Percentiles rank a stretch among this genome's conserved stretches.
Conservation (phyloP, 2,888 invertebrate species). For the Lagria hirta region DNA sequence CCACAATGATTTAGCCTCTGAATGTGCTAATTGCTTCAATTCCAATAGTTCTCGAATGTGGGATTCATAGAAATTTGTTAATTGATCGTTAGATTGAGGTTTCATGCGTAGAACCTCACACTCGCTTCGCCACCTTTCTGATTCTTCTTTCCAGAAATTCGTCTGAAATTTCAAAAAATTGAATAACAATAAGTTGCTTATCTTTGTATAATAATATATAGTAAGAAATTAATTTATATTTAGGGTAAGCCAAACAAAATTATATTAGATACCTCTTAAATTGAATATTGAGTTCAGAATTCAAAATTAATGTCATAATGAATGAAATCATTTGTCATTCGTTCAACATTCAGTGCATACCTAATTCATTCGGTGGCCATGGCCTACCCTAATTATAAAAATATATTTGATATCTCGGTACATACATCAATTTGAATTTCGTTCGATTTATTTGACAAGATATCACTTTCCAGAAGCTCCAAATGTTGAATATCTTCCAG, state of each 20-base stretch:
- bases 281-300: too few relatives aligned
- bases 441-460: slow-evolving; percentile 26
- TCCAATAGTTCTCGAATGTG: slow-evolving; percentile 47
- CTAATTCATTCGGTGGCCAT: too few relatives aligned
- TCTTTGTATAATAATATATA: too few relatives aligned
- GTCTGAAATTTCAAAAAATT: slow-evolving; percentile 29
- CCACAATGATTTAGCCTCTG: slow-evolving; percentile 47
- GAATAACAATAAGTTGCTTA: too few relatives aligned
- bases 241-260: too few relatives aligned
- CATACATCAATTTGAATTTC: slow-evolving; percentile 31
- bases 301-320: too few relatives aligned
- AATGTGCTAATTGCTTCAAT: slow-evolving; percentile 42
- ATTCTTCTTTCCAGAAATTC: slow-evolving; percentile 62
- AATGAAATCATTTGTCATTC: too few relatives aligned
- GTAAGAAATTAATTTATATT: too few relatives aligned
- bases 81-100: slow-evolving; percentile 46
- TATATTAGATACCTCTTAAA: too few relatives aligned
- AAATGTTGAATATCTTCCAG: slow-evolving; percentile 22
- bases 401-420: background rate
- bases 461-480: too few relatives aligned
- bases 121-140: slow-evolving; percentile 73
- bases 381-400: background rate
- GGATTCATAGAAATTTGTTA: slow-evolving; percentile 49
- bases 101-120: slow-evolving; percentile 62
- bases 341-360: too few relatives aligned